Percentiles rank a stretch among this genome's conserved stretches.
Evolutionary conservation across 2,113 vertebrate species (phyloP).

Genomic region (Dromas ardeola): DNA sequence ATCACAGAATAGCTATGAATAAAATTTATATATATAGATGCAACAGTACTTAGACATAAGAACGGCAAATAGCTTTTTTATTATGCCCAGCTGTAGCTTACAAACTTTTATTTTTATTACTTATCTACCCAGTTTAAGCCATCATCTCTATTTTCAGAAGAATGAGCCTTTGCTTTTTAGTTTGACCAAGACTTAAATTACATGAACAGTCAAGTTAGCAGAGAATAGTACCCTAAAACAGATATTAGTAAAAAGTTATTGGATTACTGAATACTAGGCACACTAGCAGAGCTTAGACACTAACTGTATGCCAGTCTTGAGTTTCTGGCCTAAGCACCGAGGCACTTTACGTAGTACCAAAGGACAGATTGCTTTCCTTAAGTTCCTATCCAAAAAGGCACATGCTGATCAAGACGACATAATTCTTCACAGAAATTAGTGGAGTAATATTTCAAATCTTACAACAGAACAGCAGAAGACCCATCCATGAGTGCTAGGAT

Average conservation of each 20-base stretch:
- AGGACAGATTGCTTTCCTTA: not conserved
- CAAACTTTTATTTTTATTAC: not conserved
- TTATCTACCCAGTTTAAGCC: not conserved
- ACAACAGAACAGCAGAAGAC: not conserved
- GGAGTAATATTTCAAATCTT: not conserved
- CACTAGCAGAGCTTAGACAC: not conserved
- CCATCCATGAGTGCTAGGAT: not conserved
- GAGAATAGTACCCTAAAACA: not conserved
- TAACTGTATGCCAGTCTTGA: not conserved
- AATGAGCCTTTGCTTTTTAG: not conserved
- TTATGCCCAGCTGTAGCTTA: not conserved
- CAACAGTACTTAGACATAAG: not conserved
- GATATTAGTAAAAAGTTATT: not conserved
- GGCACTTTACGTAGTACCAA: not conserved
- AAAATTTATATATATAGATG: not conserved
- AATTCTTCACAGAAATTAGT: not conserved
- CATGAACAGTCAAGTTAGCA: not conserved
- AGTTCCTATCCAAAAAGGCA: not conserved
- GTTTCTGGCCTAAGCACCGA: not conserved
- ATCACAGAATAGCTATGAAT: not conserved
- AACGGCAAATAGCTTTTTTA: not conserved
- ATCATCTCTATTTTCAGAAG: not conserved
- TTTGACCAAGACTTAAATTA: not conserved
- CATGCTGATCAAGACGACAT: not conserved
- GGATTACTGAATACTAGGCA: not conserved